Conservation (phyloP, 1,140 invertebrate species). For the Matsumurasca onukii region DNA sequence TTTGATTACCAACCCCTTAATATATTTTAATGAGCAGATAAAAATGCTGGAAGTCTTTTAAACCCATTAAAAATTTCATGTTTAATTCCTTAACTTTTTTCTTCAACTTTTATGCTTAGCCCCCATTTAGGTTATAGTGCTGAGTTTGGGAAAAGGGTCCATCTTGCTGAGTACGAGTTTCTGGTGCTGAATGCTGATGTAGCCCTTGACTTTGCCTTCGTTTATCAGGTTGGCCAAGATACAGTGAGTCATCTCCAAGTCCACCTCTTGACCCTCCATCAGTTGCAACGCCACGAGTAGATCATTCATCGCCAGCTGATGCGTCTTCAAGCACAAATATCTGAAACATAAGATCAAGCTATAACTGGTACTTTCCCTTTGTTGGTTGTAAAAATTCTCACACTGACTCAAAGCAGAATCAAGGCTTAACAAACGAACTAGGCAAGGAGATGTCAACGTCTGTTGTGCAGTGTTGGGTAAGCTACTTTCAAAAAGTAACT, state of each 20-base stretch:
- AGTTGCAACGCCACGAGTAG: conserved; percentile 80
- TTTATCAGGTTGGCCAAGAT: conserved; percentile 95
- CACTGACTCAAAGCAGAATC: not conserved
- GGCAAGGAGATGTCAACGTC: not conserved
- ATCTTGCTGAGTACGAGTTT: conserved; percentile 97
- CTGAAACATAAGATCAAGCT: conserved; percentile 48
- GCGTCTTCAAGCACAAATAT: conserved; percentile 76
- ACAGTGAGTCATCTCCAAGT: conserved; percentile 93
- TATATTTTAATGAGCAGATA: too few species aligned
- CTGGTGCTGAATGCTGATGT: conserved; percentile 96
- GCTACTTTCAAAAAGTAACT: not conserved
- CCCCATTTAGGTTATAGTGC: too few species aligned
- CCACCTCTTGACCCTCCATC: conserved; percentile 80
- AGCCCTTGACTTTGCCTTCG: conserved; percentile 94
- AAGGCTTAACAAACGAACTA: not conserved
- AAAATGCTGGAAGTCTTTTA: too few species aligned
- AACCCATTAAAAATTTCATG: too few species aligned
- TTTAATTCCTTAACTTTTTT: too few species aligned
- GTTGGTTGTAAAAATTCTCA: not conserved
- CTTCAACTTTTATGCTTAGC: too few species aligned
- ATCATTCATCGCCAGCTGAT: conserved; percentile 86
- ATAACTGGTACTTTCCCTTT: not conserved
- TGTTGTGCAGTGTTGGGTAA: not conserved
- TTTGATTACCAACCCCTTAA: too few species aligned
- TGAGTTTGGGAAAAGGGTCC: conserved; percentile 87